Conservation (phyloP, 2,113 vertebrate species). For the Pseudopodoces humilis region DNA sequence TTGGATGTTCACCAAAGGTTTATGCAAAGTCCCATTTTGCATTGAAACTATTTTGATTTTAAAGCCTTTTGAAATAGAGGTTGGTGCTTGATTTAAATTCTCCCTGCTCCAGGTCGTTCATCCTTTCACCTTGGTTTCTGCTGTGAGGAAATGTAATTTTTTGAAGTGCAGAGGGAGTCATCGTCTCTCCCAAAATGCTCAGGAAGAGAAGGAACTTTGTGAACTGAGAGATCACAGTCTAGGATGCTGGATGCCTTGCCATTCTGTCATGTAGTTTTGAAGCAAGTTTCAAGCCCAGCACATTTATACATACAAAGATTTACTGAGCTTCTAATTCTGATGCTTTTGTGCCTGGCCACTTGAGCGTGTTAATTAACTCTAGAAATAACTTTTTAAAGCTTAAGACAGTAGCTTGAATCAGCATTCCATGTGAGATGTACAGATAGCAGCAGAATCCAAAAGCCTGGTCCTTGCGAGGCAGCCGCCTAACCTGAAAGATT, state of each 20-base stretch:
- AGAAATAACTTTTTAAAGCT: neutral
- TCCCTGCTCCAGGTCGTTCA: fast-evolving
- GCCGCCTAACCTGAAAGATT: neutral
- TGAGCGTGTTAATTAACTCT: neutral
- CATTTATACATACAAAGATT: neutral
- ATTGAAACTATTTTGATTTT: neutral
- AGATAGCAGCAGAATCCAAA: neutral
- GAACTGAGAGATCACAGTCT: neutral
- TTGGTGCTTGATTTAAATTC: neutral
- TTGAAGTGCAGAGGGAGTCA: neutral
- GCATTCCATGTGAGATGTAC: neutral
- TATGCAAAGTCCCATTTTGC: neutral
- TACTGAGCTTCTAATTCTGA: neutral
- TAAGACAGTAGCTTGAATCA: neutral
- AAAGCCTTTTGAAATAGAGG: neutral
- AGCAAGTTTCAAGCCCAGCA: neutral
- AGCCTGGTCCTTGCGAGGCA: neutral
- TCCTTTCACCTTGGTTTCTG: neutral
- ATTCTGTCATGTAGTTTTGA: neutral
- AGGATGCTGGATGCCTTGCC: neutral
- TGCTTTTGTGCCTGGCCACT: neutral
- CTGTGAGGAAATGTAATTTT: neutral
- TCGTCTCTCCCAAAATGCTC: neutral
- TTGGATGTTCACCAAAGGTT: neutral
- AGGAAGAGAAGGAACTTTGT: neutral